phyloP scores from a whole-genome alignment of 1,140 invertebrate species.

The Drosophila mauritiana region DNA sequence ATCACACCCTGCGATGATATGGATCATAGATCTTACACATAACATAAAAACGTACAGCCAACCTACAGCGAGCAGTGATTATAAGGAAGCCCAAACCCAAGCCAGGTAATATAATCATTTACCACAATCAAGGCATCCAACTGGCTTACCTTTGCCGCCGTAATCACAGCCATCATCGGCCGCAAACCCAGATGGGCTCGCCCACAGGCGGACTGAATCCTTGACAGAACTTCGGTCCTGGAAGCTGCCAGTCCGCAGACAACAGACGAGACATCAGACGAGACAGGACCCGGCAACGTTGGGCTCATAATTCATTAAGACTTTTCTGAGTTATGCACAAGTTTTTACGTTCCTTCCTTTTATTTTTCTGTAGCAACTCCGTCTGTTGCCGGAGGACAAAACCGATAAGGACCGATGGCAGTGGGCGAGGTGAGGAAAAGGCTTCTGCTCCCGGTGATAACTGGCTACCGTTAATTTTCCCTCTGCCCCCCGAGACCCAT shows the following conservation, averaged over 20 bases:
- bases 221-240: constrained; percentile 44
- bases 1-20: background rate
- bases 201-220: constrained; percentile 23
- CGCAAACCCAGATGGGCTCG: constrained; percentile 27
- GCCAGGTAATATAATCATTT: constrained; percentile 25
- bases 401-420: constrained; percentile 57
- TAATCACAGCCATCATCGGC: constrained; percentile 54
- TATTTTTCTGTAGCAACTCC: constrained; percentile 39
- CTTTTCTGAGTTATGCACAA: constrained; percentile 78
- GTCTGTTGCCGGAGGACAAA: constrained; percentile 71
- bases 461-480: constrained; percentile 65
- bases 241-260: constrained; percentile 26
- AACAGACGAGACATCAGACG: constrained; percentile 53
- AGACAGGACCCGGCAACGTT: constrained; percentile 39
- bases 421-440: constrained; percentile 7
- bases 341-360: constrained; percentile 46
- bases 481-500: constrained; percentile 2
- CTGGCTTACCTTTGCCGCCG: constrained; percentile 32
- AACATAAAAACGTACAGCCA: too few species aligned
- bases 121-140: constrained; percentile 34
- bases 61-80: background rate
- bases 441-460: constrained; percentile 57
- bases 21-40: too few species aligned
- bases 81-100: background rate
- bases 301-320: constrained; percentile 77